Evolutionary conservation across 2,113 vertebrate species (phyloP), one percentile per base, ranked within the genome.

Genomic region (Rynchops niger): DNA sequence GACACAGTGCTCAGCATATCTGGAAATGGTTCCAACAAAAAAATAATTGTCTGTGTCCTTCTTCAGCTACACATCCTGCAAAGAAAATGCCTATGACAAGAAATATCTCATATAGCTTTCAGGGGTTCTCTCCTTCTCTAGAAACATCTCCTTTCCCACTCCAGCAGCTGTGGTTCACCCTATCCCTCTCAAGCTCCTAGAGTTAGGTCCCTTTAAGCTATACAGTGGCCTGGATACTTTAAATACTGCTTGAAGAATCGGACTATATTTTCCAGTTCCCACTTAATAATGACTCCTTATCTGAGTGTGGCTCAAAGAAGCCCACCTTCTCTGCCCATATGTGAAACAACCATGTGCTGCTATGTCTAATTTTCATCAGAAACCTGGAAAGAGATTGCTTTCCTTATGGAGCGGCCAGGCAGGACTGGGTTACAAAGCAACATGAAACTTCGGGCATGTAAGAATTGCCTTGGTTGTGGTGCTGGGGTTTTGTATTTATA

Each of bases 401-500:
- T 71, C 45, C 34, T 92, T 43, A 25, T 50, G 30, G 50, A 86
- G 15, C 89, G 3, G 82, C 20, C 21, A 58, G 76, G 55, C n/a
- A 89, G 55, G 50, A 84, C 81, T 29, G 77, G 22, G 32, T 88
- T 96, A 91, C 38, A 71, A 61, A 86, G 42, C 38, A 91, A 66
- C 14, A 21, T 0, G 9, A 91, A 93, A 52, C n/a, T 76, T 36
- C 0, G 4, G 56, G 56, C 47, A 50, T 7, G 5, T 30, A 82
- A 73, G 56, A 82, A 76, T 36, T 87, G 65, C 47, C 52, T 62
- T 93, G 81, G 43, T 76, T 78, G 32, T 38, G 47, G 89, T 47
- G 52, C n/a, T 87, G 47, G 47, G 20, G 26, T 43, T 96, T 94
- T 67, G 61, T 65, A 87, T 89, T 94, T 96, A 91, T 62, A 89